Conservation (phyloP, 2,888 invertebrate genomes). For the Dryomyza anilis region DNA sequence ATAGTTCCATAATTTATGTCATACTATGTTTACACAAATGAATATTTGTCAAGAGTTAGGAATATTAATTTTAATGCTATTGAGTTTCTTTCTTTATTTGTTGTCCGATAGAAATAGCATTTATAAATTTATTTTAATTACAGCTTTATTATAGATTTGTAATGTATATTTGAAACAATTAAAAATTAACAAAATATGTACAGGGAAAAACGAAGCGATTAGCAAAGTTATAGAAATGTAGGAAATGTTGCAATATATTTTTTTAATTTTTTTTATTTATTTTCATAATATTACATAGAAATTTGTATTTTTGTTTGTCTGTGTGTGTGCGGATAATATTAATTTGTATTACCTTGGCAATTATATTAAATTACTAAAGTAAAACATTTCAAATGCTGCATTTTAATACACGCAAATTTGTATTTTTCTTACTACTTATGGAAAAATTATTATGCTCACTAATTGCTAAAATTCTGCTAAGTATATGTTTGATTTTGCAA, state of each 20-base stretch:
- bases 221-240: neutral
- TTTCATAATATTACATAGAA: neutral
- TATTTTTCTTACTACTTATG: neutral
- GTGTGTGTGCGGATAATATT: neutral
- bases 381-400: neutral
- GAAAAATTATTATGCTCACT: constrained; percentile 8
- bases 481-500: neutral
- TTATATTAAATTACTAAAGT: neutral
- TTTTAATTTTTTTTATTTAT: neutral
- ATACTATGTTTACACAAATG: neutral
- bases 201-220: constrained; percentile 2
- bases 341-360: neutral
- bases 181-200: constrained; percentile 1
- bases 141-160: neutral
- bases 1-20: neutral
- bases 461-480: constrained; percentile 3
- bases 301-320: neutral
- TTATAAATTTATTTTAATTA: neutral
- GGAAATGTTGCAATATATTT: neutral
- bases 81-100: neutral
- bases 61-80: neutral
- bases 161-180: neutral
- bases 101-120: no score
- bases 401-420: neutral
- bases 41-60: constrained; percentile 4